phyloP scores from a whole-genome alignment of 1,140 invertebrate species.

The Colletes gigas region DNA sequence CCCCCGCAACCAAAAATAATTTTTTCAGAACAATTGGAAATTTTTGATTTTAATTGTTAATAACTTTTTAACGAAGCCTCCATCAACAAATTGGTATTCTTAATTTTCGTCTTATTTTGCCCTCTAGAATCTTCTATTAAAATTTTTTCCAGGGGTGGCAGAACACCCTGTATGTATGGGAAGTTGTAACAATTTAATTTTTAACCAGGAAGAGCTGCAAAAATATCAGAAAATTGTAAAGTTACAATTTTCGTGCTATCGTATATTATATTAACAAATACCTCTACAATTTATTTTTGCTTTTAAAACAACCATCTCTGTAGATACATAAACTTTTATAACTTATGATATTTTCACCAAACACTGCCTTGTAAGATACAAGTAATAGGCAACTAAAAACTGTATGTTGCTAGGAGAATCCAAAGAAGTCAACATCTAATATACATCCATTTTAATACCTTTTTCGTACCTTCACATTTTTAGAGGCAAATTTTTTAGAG shows the following conservation, averaged over 20 bases:
- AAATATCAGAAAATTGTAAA: not conserved
- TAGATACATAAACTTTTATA: conserved; percentile 19
- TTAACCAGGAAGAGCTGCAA: not conserved
- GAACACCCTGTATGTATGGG: too few relatives aligned
- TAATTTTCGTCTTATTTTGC: too few relatives aligned
- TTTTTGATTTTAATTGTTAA: too few relatives aligned
- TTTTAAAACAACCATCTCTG: conserved; percentile 2
- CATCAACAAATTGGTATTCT: too few relatives aligned
- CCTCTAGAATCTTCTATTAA: too few relatives aligned
- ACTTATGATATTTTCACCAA: conserved; percentile 17
- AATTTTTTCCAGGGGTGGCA: too few relatives aligned
- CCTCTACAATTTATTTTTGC: not conserved
- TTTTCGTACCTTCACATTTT: not conserved
- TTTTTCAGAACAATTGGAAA: too few relatives aligned
- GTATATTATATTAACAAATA: not conserved
- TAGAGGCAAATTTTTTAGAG: too few relatives aligned
- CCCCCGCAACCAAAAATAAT: too few relatives aligned
- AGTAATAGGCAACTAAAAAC: conserved; percentile 26
- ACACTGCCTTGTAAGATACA: conserved; percentile 56
- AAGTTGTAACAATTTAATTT: not conserved
- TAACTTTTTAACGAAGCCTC: too few relatives aligned
- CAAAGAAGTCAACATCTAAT: conserved; percentile 43
- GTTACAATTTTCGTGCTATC: not conserved
- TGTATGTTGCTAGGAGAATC: conserved; percentile 38
- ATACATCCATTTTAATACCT: not conserved